Conservation (phyloP, 35 echinoderm and acorn worm genomes). For the Chiridota heheva region DNA sequence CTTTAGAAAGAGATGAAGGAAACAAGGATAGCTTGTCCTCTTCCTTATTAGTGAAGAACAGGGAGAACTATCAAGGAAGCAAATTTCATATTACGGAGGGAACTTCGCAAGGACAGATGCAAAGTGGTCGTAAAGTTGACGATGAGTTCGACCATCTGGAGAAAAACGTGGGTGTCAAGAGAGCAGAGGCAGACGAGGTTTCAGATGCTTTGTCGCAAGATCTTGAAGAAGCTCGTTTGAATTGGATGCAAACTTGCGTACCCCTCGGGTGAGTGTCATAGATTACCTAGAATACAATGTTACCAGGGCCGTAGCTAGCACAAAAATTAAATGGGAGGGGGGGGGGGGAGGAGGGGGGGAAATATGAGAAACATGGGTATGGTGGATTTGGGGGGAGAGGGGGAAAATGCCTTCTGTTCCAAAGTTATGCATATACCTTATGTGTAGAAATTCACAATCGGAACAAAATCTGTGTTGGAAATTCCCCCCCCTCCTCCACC, state of each 20-base stretch:
- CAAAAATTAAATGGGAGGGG: too few relatives aligned
- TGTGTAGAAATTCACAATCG: too few relatives aligned
- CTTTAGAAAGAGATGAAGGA: neutral
- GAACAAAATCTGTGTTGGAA: too few relatives aligned
- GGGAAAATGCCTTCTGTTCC: too few relatives aligned
- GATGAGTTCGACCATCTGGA: neutral
- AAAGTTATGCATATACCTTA: too few relatives aligned
- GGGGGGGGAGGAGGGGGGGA: too few relatives aligned
- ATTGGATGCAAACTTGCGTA: slow-evolving; percentile 75
- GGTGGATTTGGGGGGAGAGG: too few relatives aligned
- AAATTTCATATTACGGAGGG: neutral
- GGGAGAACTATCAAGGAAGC: neutral
- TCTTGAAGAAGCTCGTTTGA: slow-evolving; percentile 49
- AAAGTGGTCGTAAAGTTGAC: too few relatives aligned
- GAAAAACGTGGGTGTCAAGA: neutral
- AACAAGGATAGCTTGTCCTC: neutral
- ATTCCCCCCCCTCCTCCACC: too few relatives aligned
- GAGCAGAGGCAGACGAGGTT: neutral
- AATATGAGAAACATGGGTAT: too few relatives aligned
- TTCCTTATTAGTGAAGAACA: neutral
- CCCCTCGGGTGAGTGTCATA: slow-evolving; percentile 55
- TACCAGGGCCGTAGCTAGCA: too few relatives aligned
- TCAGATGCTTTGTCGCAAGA: slow-evolving; percentile 24
- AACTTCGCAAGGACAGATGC: neutral
- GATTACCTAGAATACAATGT: too few relatives aligned